Base-by-base conservation (phyloP, 2,797 vertebrate genomes). In the Heliangelus exortis region DNA sequence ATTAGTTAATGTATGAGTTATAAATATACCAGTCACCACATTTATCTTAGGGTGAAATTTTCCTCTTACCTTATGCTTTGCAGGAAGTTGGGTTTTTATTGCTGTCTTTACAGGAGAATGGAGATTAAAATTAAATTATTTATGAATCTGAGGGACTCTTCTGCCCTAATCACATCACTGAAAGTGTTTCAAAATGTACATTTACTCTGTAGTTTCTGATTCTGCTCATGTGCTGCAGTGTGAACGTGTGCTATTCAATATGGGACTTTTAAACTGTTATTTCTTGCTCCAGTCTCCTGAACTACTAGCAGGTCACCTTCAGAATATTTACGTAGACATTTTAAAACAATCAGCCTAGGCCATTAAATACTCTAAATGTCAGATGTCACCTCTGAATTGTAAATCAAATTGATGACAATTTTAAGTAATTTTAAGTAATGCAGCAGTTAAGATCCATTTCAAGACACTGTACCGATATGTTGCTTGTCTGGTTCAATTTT, bases 191-290 rank as follows among this genome's bases (percentile, higher is more conserved):
- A 61, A 88, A 85, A 33, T 54, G 31, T 87, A 28, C 36, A 45
- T 92, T 94, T 90, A 86, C 71, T 95, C 92, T n/a, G 31, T 90
- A 66, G 55, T 81, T 36, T 93, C 59, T 84, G 63, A 9, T 86
- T 93, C 59, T 89, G 76, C 33, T 91, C 45, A 20, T 15, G 9
- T 66, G 71, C 76, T 94, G 65, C 87, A 81, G 25, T 84, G 48
- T 76, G 43, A 89, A 81, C 75, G 54, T 72, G n/a, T 78, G 22
- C 39, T 84, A 14, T 69, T 87, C 89, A 69, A 66, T 36, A 9
- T 22, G 71, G 53, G 57, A 59, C 51, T 73, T 85, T 26, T 26
- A 66, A 87, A 91, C 18, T 61, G 41, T 88, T 77, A 72, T 8
- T 91, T 91, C 66, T 45, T 91, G 66, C 62, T 87, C 87, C 51